These are phyloP conservation scores for Caenorhabditis uteleia DNA, from an alignment of 2,888 invertebrate genomes.

Conservation along the genomic window DNA sequence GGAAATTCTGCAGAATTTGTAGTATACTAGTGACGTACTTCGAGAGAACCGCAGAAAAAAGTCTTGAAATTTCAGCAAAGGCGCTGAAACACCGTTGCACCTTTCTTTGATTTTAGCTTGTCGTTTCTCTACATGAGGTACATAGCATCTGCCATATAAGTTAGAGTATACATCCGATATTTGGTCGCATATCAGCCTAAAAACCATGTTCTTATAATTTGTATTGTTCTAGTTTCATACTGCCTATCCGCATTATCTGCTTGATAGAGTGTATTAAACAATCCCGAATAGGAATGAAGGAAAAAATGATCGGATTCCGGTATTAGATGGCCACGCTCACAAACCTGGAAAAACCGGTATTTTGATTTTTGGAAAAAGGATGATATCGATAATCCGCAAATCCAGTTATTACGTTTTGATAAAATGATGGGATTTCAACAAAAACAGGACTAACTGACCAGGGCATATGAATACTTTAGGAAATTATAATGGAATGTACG, in stretches of 20 bases:
- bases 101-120: conserved; percentile 46
- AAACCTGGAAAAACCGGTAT: conserved; percentile 31
- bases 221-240: conserved; percentile 39
- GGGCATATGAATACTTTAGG: conserved; percentile 59
- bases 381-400: not conserved
- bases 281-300: conserved; percentile 39
- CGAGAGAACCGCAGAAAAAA: conserved; percentile 64
- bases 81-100: conserved; percentile 53
- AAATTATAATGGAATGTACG: conserved; percentile 61
- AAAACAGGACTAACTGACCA: conserved; percentile 38
- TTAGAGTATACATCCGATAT: conserved; percentile 55
- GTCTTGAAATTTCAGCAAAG: conserved; percentile 54
- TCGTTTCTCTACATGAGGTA: conserved; percentile 51
- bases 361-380: no score
- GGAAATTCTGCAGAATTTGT: not conserved
- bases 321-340: conserved; percentile 42
- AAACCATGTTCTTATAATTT: no score
- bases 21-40: conserved; percentile 8
- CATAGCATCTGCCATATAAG: conserved; percentile 63
- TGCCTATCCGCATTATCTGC: conserved; percentile 54
- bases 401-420: not conserved
- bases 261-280: conserved; percentile 57
- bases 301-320: conserved; percentile 37
- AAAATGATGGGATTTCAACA: not conserved
- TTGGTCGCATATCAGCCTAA: conserved; percentile 52